phyloP scores from a whole-genome alignment of 1,140 invertebrate species.

The Drosophila sturtevanti region DNA sequence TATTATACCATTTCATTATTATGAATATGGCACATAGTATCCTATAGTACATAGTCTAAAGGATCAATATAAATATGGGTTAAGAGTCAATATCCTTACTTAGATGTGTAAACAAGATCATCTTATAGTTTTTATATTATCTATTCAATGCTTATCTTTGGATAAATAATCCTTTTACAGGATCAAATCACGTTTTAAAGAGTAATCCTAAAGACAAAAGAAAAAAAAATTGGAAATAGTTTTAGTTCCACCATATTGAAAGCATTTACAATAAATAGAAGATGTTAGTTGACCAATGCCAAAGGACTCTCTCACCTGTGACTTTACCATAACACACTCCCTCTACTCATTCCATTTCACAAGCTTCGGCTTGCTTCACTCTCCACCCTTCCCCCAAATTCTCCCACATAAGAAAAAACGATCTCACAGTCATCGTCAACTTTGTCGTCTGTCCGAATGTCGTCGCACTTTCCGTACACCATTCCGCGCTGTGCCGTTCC shows the following conservation, averaged over 20 bases:
- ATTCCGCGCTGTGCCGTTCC: background rate
- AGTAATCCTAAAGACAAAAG: background rate
- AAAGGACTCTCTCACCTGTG: conserved; percentile 6
- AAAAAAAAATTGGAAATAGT: background rate
- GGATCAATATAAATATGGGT: too few relatives aligned
- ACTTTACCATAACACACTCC: conserved; percentile 1
- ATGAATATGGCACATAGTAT: too few relatives aligned
- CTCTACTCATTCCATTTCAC: background rate
- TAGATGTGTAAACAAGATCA: too few relatives aligned
- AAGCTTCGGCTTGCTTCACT: too few relatives aligned
- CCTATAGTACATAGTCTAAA: too few relatives aligned
- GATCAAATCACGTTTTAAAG: background rate
- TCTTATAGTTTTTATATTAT: too few relatives aligned
- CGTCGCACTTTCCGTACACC: conserved; percentile 12
- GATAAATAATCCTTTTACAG: too few relatives aligned
- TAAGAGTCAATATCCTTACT: too few relatives aligned
- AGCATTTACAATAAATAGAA: conserved; percentile 42
- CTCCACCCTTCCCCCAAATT: conserved; percentile 21
- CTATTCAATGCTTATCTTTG: too few relatives aligned
- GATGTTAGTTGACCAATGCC: conserved; percentile 29
- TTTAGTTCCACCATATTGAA: conserved; percentile 4
- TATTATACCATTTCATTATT: too few relatives aligned
- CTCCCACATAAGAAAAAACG: conserved; percentile 1
- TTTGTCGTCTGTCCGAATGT: conserved; percentile 1
- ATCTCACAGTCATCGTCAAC: conserved; percentile 20